Evolutionary conservation across 2,888 invertebrate genomes (phyloP).

Genomic region (Micropterix aruncella): DNA sequence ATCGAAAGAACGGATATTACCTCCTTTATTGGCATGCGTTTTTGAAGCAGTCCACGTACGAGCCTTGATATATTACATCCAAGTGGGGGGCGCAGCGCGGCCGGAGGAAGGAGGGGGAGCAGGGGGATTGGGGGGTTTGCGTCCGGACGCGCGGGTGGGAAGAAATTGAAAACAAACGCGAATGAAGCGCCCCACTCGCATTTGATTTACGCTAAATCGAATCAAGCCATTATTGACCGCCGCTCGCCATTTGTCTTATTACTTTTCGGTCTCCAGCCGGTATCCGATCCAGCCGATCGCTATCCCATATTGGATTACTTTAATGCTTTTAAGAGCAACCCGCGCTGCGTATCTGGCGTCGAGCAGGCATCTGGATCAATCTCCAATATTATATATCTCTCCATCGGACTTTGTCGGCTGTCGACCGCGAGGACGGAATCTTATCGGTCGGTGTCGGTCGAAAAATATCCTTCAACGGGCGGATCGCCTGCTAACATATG

Average conservation of each 20-base stretch:
- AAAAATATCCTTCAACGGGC: too few relatives aligned
- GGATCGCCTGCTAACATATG: constrained; percentile 13
- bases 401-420: too few relatives aligned
- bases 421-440: too few relatives aligned
- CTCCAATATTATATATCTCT: too few relatives aligned
- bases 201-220: background rate
- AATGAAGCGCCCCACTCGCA: background rate
- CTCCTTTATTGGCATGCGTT: constrained; percentile 12
- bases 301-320: too few relatives aligned
- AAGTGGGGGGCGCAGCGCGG: background rate
- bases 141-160: background rate
- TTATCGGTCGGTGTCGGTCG: too few relatives aligned
- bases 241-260: too few relatives aligned
- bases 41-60: constrained; percentile 2
- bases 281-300: too few relatives aligned
- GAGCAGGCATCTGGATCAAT: too few relatives aligned
- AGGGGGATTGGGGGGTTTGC: background rate
- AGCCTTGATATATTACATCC: background rate
- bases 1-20: constrained; percentile 13
- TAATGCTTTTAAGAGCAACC: too few relatives aligned
- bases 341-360: too few relatives aligned
- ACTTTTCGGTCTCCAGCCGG: too few relatives aligned
- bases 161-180: background rate
- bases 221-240: background rate
- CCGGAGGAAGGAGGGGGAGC: background rate